Evolutionary conservation across 2,888 invertebrate species (phyloP).

Genomic region (Aphidoletes aphidimyza): DNA sequence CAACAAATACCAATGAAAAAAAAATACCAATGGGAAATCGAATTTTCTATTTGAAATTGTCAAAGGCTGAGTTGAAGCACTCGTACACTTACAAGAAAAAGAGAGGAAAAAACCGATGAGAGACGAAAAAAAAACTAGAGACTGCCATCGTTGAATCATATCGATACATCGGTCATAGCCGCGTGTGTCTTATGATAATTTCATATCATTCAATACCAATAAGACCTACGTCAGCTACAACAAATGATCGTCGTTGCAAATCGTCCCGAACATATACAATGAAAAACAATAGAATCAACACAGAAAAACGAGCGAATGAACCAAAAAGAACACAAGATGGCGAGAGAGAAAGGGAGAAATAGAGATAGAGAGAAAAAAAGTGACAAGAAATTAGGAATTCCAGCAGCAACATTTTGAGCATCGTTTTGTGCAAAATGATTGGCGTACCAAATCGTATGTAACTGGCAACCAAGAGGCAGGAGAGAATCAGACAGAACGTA

Average conservation of each 20-base stretch:
- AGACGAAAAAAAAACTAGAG: neutral
- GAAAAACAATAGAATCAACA: too few relatives aligned
- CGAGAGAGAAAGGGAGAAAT: too few relatives aligned
- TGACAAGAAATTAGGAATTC: slow-evolving; percentile 22
- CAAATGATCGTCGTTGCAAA: slow-evolving; percentile 59
- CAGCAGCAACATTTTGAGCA: neutral
- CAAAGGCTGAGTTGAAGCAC: neutral
- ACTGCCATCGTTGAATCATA: neutral
- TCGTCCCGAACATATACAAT: neutral
- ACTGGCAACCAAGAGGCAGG: neutral
- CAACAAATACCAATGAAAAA: neutral
- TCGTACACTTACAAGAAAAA: neutral
- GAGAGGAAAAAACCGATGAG: neutral
- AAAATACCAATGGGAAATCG: neutral
- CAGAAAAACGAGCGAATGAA: neutral
- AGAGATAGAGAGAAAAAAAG: too few relatives aligned
- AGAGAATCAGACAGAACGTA: neutral
- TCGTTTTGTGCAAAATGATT: neutral
- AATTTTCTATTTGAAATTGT: slow-evolving; percentile 6
- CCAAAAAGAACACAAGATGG: slow-evolving; percentile 8
- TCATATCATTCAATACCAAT: slow-evolving; percentile 70
- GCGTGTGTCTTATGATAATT: slow-evolving; percentile 76
- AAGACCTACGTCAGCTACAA: slow-evolving; percentile 71
- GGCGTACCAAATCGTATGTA: neutral
- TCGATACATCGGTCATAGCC: slow-evolving; percentile 67